Evolutionary conservation across 37 sponge, comb jelly and placozoan species (phyloP).

Genomic region (Ianthella basta): DNA sequence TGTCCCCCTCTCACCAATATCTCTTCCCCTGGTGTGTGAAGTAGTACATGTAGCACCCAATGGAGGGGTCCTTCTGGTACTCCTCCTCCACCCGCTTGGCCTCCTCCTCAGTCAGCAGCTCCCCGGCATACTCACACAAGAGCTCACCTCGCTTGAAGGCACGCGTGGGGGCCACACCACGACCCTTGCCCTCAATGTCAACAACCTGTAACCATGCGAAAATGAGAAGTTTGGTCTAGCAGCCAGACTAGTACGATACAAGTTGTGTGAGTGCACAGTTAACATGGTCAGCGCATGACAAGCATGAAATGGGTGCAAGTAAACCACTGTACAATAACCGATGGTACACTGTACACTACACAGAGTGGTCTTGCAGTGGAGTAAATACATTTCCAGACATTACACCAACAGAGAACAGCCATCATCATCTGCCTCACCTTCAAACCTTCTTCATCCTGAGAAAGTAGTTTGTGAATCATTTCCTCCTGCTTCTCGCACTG

Average conservation of each 20-base stretch:
- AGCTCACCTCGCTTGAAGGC: constrained; percentile 74
- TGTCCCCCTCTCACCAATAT: constrained; percentile 56
- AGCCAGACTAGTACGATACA: not conserved
- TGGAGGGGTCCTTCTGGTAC: constrained; percentile 59
- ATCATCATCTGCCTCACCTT: constrained; percentile 8
- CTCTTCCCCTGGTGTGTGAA: constrained; percentile 71
- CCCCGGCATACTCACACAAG: constrained; percentile 90
- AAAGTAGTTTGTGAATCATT: constrained; percentile 28
- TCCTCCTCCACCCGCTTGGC: constrained; percentile 75
- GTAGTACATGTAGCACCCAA: constrained; percentile 99
- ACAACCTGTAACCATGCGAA: constrained; percentile 54
- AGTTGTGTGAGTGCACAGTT: no score
- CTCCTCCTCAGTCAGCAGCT: constrained; percentile 66
- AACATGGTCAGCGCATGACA: no score
- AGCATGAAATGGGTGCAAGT: not conserved
- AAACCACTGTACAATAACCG: not conserved
- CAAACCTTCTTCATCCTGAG: constrained; percentile 53
- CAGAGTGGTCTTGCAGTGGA: no score
- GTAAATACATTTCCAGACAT: not conserved
- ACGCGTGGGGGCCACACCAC: constrained; percentile 80
- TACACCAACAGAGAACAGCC: not conserved
- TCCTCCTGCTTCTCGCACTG: constrained; percentile 39
- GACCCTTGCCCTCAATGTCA: constrained; percentile 81
- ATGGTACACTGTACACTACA: no score
- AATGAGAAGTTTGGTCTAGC: no score